Base-by-base conservation (phyloP, 2,888 invertebrate species). In the Drosophila testacea region DNA sequence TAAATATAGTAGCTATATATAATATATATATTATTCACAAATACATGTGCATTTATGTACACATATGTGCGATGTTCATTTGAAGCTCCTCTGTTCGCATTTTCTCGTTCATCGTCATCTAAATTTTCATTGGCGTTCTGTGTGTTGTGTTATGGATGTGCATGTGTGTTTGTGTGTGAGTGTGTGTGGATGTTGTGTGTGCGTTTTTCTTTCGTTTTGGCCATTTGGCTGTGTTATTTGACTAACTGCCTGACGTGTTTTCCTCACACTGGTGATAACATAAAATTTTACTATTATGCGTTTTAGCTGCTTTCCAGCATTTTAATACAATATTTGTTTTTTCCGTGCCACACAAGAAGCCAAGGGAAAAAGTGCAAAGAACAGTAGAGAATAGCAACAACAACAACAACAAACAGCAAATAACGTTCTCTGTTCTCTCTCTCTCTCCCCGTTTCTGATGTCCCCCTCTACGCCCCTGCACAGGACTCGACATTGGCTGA, bases 281-380 rank as follows among this genome's bases (percentile, higher is more conserved):
- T 91, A 91, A 91, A 91, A 91, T 91, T 91, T 91, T 90, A 91
- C 88, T 90, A 86, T 91, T 89, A 91, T 91, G 91, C 88, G 88
- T 84, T 90, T 90, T 88, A 90, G 88, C 88, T 89, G 89, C 88
- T 89, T 84, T 90, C 87, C 79, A 91, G 90, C 90, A 91, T 90
- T 91, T 91, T 90, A 90, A 91, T 90, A 90, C 84, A 88, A 89
- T 81, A 86, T 86, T 86, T 88, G 83, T 77, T 86, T 86, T 81
- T 71, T 75, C 67, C 76, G 65, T 69, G 70, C 71, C 69, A 42
- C 71, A 67, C 60, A 55, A 27, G 54, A 6, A 39, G 42, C 22
- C 38, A 27, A 56, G 44, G 75, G 74, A 77, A 79, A 77, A 78
- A 83, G 67, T 74, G 69, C 67, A 69, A 70, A 68, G 69, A 66